Evolutionary conservation across 2,797 vertebrate species (phyloP).

Genomic region (Muraenolepis orangiensis): DNA sequence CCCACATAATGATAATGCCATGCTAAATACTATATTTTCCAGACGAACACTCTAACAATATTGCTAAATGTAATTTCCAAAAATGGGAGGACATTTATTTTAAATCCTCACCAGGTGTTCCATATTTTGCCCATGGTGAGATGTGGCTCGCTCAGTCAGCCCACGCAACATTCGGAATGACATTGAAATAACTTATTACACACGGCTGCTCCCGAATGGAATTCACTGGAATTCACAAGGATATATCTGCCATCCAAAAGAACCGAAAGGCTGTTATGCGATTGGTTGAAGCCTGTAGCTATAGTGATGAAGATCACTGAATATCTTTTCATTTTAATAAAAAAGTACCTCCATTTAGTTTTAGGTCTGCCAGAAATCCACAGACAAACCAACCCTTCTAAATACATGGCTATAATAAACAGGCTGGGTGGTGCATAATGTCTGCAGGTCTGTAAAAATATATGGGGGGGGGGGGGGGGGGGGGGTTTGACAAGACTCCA

Average conservation of each 20-base stretch:
- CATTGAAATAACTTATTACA: background rate
- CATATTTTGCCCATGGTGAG: slow-evolving; percentile 21
- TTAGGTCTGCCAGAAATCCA: background rate
- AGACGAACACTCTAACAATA: slow-evolving; percentile 41
- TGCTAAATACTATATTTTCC: slow-evolving; percentile 51
- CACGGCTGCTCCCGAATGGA: background rate
- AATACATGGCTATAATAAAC: background rate
- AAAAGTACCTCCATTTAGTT: background rate
- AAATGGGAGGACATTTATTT: slow-evolving; percentile 34
- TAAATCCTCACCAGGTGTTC: slow-evolving; percentile 58
- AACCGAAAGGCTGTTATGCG: background rate
- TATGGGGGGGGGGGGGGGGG: background rate
- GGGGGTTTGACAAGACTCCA: background rate
- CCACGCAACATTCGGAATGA: slow-evolving; percentile 2
- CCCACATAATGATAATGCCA: slow-evolving; percentile 52
- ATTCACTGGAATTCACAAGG: background rate
- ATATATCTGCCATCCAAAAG: background rate
- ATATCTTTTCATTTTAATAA: background rate
- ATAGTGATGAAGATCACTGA: background rate
- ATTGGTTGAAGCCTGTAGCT: background rate
- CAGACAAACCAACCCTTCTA: background rate
- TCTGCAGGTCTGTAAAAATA: background rate
- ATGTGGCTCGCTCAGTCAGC: slow-evolving; percentile 25
- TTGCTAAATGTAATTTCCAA: slow-evolving; percentile 49
- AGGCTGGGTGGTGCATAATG: background rate